Conservation (phyloP, 2,888 invertebrate genomes). For the Hybos culiciformis region DNA sequence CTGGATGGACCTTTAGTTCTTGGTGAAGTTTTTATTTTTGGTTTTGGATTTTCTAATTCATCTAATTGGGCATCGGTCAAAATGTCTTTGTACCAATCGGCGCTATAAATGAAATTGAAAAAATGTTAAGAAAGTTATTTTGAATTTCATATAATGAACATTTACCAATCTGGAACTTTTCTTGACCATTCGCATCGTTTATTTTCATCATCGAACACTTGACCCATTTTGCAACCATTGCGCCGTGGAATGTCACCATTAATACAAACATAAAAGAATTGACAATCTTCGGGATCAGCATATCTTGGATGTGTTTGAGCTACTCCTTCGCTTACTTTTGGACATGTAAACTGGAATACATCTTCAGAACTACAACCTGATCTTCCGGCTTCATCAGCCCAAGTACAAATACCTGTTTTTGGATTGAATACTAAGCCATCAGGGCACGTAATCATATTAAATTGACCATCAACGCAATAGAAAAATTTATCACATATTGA, state of each 20-base stretch:
- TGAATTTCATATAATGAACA: constrained; percentile 9
- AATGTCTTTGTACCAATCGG: constrained; percentile 79
- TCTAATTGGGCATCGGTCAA: constrained; percentile 67
- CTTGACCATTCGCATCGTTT: constrained; percentile 77
- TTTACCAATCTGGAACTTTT: constrained; percentile 79
- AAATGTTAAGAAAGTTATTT: constrained; percentile 6
- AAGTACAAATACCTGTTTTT: constrained; percentile 78
- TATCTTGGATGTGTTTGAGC: constrained; percentile 73
- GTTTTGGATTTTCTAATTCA: constrained; percentile 62
- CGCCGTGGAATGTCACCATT: constrained; percentile 73
- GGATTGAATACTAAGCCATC: constrained; percentile 77
- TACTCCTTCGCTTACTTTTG: constrained; percentile 56
- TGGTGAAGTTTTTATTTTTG: constrained; percentile 47
- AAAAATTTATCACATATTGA: constrained; percentile 75
- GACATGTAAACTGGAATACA: constrained; percentile 72
- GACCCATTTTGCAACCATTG: constrained; percentile 77
- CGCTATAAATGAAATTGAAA: constrained; percentile 38
- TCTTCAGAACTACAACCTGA: constrained; percentile 73
- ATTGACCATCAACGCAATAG: constrained; percentile 78
- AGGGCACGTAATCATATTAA: constrained; percentile 81
- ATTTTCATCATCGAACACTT: constrained; percentile 70
- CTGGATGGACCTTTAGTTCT: constrained; percentile 32
- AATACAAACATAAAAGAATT: constrained; percentile 84
- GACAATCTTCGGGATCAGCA: constrained; percentile 78
- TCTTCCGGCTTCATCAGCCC: constrained; percentile 85